Conservation (phyloP, 2,113 vertebrate species). For the Macquaria australasica region DNA sequence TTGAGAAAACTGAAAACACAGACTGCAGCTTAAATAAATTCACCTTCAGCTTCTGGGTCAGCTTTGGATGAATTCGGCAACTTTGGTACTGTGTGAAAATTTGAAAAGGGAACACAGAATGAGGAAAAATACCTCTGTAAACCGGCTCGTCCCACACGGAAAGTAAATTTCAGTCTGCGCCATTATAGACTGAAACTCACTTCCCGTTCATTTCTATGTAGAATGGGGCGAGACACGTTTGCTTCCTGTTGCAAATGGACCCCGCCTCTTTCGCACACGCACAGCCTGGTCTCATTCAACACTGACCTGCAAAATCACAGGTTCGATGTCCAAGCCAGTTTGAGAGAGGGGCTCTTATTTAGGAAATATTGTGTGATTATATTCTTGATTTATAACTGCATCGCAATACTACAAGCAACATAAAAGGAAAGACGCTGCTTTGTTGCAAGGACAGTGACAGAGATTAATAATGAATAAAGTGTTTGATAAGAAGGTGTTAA, state of each 20-base stretch:
- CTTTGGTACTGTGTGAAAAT: background rate
- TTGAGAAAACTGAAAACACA: background rate
- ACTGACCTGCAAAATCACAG: background rate
- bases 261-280: background rate
- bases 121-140: background rate
- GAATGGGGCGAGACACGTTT: background rate
- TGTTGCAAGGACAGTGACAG: background rate
- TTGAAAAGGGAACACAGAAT: background rate
- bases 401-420: too few species aligned
- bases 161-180: too few species aligned
- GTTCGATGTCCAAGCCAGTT: too few species aligned
- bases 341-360: background rate
- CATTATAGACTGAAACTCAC: background rate
- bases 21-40: background rate
- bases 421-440: background rate
- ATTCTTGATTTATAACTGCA: background rate
- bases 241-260: background rate
- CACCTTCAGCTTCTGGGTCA: background rate
- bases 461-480: background rate
- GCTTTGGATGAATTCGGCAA: background rate
- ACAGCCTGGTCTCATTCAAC: background rate
- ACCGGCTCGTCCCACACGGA: background rate
- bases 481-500: background rate
- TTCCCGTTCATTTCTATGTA: background rate
- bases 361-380: background rate